Conservation (phyloP, 2,888 invertebrate genomes). For the Drosophila colorata region DNA sequence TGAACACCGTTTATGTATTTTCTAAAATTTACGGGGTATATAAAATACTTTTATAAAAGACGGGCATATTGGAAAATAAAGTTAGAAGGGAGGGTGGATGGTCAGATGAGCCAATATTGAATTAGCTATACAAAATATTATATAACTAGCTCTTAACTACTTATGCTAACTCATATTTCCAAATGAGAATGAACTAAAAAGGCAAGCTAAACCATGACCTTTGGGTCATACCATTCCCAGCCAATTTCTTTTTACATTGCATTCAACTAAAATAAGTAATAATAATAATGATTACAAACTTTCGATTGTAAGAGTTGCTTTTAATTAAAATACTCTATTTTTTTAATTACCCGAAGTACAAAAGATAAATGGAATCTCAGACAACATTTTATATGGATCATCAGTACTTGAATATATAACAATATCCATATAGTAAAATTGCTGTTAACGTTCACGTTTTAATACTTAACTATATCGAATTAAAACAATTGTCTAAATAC, state of each 20-base stretch:
- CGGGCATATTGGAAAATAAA: conserved; percentile 1
- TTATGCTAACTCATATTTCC: conserved; percentile 14
- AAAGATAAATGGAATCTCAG: conserved; percentile 23
- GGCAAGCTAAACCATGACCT: conserved; percentile 7
- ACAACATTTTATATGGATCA: conserved; percentile 11
- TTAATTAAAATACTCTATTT: conserved; percentile 9
- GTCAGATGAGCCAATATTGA: conserved; percentile 3
- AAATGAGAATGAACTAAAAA: conserved; percentile 7
- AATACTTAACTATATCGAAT: conserved; percentile 19
- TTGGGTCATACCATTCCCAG: conserved; percentile 24
- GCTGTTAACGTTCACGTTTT: conserved; percentile 11
- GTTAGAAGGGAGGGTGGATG: background rate
- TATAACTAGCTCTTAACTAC: conserved; percentile 21
- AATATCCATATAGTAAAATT: conserved; percentile 1
- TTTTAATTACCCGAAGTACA: conserved; percentile 34
- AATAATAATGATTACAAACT: background rate
- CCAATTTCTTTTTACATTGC: conserved; percentile 16
- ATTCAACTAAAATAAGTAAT: conserved; percentile 22
- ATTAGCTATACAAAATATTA: conserved; percentile 4
- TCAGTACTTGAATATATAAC: conserved; percentile 5
- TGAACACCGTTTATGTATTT: background rate
- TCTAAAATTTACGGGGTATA: conserved; percentile 5
- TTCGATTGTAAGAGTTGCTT: conserved; percentile 16
- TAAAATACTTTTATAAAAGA: background rate
- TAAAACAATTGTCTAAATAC: conserved; percentile 15